These are phyloP conservation scores for Trematocara zebra DNA, from an alignment of 2,113 vertebrate genomes.

Conservation along the genomic window DNA sequence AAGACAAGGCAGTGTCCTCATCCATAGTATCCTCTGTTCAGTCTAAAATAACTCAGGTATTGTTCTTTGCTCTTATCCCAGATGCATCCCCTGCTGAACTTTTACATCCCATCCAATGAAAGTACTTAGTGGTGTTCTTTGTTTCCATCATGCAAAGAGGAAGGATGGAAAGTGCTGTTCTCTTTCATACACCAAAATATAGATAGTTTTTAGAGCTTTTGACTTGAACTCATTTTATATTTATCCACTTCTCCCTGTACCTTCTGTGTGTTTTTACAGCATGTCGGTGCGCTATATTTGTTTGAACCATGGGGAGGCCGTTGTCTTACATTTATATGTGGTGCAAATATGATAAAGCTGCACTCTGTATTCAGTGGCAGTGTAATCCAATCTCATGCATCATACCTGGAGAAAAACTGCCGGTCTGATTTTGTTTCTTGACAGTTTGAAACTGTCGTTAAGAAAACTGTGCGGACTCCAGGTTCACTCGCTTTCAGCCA, in stretches of 20 bases:
- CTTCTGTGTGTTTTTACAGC: background rate
- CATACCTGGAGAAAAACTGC: background rate
- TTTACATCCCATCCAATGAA: background rate
- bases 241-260: background rate
- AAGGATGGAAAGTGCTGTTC: background rate
- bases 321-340: background rate
- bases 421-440: background rate
- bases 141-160: background rate
- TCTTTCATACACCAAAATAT: background rate
- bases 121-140: background rate
- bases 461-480: background rate
- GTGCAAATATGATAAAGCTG: background rate
- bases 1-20: conserved; percentile 89
- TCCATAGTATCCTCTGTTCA: conserved; percentile 95
- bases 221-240: background rate
- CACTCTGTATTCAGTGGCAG: background rate
- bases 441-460: background rate
- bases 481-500: background rate
- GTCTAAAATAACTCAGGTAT: conserved; percentile 99
- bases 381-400: background rate
- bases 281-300: background rate
- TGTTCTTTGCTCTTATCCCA: conserved; percentile 30
- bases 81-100: background rate
- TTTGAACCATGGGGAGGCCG: background rate
- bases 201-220: background rate